Evolutionary conservation across 2,888 invertebrate species (phyloP), one percentile per base, ranked within the genome.

Genomic region (Sepiola atlantica): DNA sequence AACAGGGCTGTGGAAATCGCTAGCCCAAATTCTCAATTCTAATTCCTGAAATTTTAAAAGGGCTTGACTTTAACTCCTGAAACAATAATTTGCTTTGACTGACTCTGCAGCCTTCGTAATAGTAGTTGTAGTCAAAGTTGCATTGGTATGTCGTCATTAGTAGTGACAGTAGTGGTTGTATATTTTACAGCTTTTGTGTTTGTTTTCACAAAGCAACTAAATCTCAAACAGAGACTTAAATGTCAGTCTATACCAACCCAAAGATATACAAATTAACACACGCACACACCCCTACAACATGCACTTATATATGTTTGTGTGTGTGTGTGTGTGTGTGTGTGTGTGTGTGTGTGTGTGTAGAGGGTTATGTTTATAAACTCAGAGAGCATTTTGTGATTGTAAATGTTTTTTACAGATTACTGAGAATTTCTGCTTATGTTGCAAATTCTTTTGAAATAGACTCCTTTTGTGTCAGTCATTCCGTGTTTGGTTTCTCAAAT

Each of bases 391-490:
- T 77, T 28, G 0, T 77, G n/a, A 77, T 77, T 77, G 14, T 28
- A 77, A 77, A 77, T 77, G 77, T 77, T 77, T 77, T 77, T 28
- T 77, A 77, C 77, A 77, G 28, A 77, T 77, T 77, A n/a, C 77
- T 77, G n/a, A n/a, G 77, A 77, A 77, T 77, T 45, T 77, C 77
- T 77, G 77, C 77, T n/a, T 77, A n/a, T 16, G n/a, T 77, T 77
- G 77, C 77, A 77, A 77, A 77, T 77, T 77, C 77, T 77, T 45
- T 77, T 77, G n/a, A 77, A 77, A 77, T 28, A 77, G 77, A 16
- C 77, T 77, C 77, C 77, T n/a, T 45, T 77, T 77, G 77, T 77
- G n/a, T 77, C n/a, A 77, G 77, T 77, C n/a, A 77, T 77, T 77
- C 24, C 61, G 10, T 61, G 61, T 61, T 61, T 61, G 21, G 61